A percentile compares a stretch with the other conserved stretches of the same genome.
Evolutionary conservation across 2,113 vertebrate genomes (phyloP).

Genomic region (Cyanistes caeruleus): DNA sequence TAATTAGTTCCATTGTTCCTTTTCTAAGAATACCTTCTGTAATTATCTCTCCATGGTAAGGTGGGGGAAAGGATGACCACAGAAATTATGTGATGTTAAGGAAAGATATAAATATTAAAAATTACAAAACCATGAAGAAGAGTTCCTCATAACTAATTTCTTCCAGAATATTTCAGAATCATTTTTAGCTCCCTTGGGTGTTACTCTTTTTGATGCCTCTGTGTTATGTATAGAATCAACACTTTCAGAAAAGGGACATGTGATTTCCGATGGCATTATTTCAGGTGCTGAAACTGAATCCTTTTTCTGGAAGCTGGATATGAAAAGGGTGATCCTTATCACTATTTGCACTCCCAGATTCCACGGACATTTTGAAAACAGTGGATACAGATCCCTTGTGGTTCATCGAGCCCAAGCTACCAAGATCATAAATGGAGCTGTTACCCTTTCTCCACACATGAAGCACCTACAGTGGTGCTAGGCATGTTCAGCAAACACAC

Average conservation of each 20-base stretch:
- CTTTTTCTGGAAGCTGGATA: neutral
- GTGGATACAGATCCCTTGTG: neutral
- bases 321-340: neutral
- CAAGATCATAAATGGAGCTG: neutral
- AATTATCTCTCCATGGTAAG: neutral
- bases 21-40: neutral
- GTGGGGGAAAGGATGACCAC: neutral
- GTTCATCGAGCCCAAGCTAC: neutral
- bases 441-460: neutral
- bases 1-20: conserved; percentile 2
- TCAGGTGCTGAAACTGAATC: neutral
- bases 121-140: neutral
- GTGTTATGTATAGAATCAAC: neutral
- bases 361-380: neutral
- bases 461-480: neutral
- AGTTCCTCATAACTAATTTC: neutral
- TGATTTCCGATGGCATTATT: neutral
- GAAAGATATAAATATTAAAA: neutral
- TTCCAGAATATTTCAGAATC: conserved; percentile 2
- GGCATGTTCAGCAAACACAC: neutral
- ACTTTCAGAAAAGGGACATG: neutral
- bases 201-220: neutral
- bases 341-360: neutral
- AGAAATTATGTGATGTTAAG: neutral
- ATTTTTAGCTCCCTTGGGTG: conserved; percentile 11